Evolutionary conservation across 2,888 invertebrate genomes (phyloP), one percentile per base, ranked within the genome.

Genomic region (Laothoe populi): DNA sequence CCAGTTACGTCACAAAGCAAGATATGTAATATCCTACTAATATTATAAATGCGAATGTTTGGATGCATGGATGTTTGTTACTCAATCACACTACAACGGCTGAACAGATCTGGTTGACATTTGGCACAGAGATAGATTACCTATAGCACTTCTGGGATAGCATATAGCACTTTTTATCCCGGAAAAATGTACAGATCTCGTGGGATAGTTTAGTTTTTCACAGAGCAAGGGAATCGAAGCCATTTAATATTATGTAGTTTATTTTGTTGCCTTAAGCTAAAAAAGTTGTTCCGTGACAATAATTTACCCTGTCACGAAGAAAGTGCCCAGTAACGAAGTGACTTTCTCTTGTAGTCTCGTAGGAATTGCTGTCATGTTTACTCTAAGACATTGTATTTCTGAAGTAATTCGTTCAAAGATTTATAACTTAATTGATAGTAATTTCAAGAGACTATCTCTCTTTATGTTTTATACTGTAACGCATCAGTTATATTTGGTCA

Each of bases 241-340:
- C 16, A 44, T 44, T 44, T 16, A 46, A 46, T 46, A 23, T 13
- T 23, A 10, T 44, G 16, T 11, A 5, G 46, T 10, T 10, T 19
- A 16, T 8, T 45, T 16, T 1, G 7, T 10, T 11, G 26, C 48
- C 26, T 31, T 7, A 16, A 16, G 31, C 31, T 53, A 0, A n/a
- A 49, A 49, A 53, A 53, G 16, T 53, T 31, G 49, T 49, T 44
- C 16, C n/a, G 10, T 31, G 26, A 16, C 31, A 31, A 53, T 53
- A 35, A 31, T 53, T 53, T 16, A 44, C 19, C 19, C 31, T 35
- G 19, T 53, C 35, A 19, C 10, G 5, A 19, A 53, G 19, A 11
- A 35, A 53, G 4, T 53, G 19, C 19, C n/a, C n/a, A n/a, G n/a
- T n/a, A n/a, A n/a, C n/a, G n/a, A n/a, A 10, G 10, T 19, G 1